Base-by-base conservation (phyloP, 2,113 vertebrate genomes). In the Mirza zaza region DNA sequence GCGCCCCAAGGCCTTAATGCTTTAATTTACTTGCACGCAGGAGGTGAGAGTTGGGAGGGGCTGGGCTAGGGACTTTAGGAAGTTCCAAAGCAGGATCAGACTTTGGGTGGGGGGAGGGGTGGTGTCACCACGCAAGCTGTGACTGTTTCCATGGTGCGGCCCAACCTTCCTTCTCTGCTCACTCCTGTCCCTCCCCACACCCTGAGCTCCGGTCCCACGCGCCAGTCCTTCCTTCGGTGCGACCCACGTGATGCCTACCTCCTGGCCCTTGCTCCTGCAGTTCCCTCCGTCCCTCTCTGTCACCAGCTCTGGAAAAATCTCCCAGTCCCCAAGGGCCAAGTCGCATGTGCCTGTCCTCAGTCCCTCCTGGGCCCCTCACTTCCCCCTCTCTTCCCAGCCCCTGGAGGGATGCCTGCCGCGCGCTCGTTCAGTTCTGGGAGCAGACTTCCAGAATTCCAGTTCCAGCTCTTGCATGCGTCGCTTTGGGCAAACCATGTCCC, bases 31-130 rank as follows among this genome's bases (percentile, higher is more conserved):
- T 52, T 57, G 55, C 55, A 50, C 8, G 57, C 52, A 83, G 67
- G 17, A 61, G 92, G 83, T 39, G 52, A 65, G 57, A 67, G 61
- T 0, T 17, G 27, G 36, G 57, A 89, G 48, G 55, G 36, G 34
- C 57, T 57, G 34, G 9, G 45, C 21, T 29, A 52, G n/a, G 86
- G 59, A 73, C 81, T 95, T 48, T 12, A 36, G 76, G 81, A 82
- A 8, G 39, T 21, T 83, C 48, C 34, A 77, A 68, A 63, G 42
- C 71, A 50, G 61, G 50, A 29, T 57, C 68, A 75, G 68, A 80
- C 2, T 4, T 12, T 39, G 15, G 2, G 27, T 18, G 6, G 1
- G 27, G 23, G 10, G 11, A 14, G 13, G 34, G 57, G 20, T 21
- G 27, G 20, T 45, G 15, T 36, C 18, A 0, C 55, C 42, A 12